These are phyloP conservation scores for Gymnothorax reevesii DNA, from an alignment of 2,797 vertebrate genomes.

Conservation along the genomic window DNA sequence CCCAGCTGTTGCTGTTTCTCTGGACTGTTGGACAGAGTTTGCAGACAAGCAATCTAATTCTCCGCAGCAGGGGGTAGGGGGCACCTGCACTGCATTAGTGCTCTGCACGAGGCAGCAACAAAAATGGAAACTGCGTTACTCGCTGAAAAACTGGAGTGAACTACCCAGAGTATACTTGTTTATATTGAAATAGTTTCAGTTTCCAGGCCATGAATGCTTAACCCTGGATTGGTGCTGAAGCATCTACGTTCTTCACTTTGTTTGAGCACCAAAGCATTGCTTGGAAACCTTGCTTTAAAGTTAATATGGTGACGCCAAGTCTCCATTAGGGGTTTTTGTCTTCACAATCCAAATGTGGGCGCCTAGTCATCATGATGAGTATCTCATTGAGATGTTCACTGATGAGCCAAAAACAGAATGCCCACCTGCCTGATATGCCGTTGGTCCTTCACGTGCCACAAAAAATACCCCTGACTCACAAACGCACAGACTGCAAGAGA, in stretches of 20 bases:
- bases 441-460: neutral
- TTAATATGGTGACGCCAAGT: neutral
- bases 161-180: neutral
- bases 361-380: neutral
- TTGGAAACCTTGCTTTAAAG: neutral
- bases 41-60: neutral
- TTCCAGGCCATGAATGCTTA: neutral
- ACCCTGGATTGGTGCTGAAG: neutral
- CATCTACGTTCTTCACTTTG: neutral
- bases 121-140: neutral
- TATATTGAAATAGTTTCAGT: neutral
- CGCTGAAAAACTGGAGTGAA: neutral
- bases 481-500: too few species aligned
- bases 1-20: neutral
- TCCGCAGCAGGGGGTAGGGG: slow-evolving; percentile 1
- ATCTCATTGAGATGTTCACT: neutral
- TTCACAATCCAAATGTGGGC: neutral
- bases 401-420: neutral
- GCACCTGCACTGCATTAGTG: slow-evolving; percentile 24
- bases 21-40: neutral
- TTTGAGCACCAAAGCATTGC: neutral
- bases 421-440: neutral
- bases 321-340: neutral
- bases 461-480: too few species aligned
- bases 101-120: neutral